phyloP scores from a whole-genome alignment of 1,140 invertebrate species.

The Tetraneura akinire region DNA sequence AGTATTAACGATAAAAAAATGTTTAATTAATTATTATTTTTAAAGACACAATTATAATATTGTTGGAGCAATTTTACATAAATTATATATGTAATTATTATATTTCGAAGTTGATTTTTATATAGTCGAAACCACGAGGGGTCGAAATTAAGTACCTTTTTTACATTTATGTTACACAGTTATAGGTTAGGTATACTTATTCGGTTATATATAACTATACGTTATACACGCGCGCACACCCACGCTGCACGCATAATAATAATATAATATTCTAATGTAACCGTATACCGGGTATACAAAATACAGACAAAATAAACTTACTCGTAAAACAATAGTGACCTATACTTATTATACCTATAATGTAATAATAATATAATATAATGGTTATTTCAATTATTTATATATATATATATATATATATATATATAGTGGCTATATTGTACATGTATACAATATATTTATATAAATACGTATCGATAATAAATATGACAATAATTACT shows the following conservation, averaged over 20 bases:
- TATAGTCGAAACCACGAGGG: background rate
- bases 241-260: background rate
- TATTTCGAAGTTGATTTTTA: background rate
- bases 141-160: slow-evolving; percentile 9
- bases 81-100: no score
- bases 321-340: slow-evolving; percentile 23
- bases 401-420: no score
- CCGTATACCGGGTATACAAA: background rate
- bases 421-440: no score
- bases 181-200: background rate
- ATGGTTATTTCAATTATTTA: no score
- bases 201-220: no score
- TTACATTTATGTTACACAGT: background rate
- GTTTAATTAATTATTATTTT: no score
- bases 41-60: background rate
- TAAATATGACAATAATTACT: slow-evolving; percentile 16
- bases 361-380: no score
- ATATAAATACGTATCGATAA: background rate
- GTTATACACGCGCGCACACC: background rate
- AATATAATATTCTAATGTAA: background rate
- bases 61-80: background rate
- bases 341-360: no score
- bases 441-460: no score
- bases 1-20: no score
- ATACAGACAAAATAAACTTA: slow-evolving; percentile 7